Conservation (phyloP, 2,888 invertebrate genomes). For the Xestia c-nigrum region DNA sequence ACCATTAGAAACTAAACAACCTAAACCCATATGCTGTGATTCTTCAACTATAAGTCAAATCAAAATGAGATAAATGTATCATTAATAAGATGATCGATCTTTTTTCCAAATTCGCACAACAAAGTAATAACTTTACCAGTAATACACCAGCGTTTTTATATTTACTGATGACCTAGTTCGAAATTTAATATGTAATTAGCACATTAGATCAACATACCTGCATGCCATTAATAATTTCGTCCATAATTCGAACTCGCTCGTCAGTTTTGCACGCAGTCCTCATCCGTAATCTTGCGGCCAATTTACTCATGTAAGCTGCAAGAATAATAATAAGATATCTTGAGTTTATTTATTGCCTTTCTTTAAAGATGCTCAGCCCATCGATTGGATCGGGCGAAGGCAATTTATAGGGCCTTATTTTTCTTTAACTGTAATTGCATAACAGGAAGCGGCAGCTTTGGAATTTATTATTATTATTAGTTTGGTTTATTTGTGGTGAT, state of each 20-base stretch:
- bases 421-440: conserved; percentile 43
- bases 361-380: conserved; percentile 23
- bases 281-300: conserved; percentile 92
- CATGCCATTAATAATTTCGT: conserved; percentile 98
- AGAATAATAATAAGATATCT: conserved; percentile 56
- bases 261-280: conserved; percentile 96
- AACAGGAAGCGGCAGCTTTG: conserved; percentile 32
- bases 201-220: conserved; percentile 92
- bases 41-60: neutral
- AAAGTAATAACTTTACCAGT: neutral
- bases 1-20: neutral
- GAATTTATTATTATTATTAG: conserved; percentile 5
- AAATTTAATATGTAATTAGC: conserved; percentile 29
- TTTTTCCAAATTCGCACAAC: neutral
- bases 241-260: conserved; percentile 97
- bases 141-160: neutral
- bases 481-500: neutral
- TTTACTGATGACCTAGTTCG: conserved; percentile 3
- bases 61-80: neutral
- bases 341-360: conserved; percentile 37
- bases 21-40: neutral
- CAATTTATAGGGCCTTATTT: conserved; percentile 35
- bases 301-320: conserved; percentile 92
- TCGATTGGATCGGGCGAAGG: conserved; percentile 31
- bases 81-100: neutral